A percentile compares a stretch with the other conserved stretches of the same genome.
These are phyloP conservation scores for Pollachius pollachius DNA, from an alignment of 2,113 vertebrate genomes.

Conservation along the genomic window DNA sequence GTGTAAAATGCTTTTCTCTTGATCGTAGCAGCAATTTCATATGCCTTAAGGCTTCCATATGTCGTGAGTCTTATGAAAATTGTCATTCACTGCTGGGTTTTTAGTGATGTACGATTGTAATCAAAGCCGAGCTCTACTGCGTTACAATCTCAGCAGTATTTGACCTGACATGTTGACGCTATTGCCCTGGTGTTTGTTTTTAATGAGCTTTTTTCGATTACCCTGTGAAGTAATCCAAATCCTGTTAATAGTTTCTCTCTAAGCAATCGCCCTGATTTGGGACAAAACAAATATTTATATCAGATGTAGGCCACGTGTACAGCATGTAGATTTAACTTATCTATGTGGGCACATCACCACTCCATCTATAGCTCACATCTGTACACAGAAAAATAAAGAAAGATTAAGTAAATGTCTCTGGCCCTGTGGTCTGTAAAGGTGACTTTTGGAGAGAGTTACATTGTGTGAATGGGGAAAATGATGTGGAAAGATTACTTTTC, in stretches of 20 bases:
- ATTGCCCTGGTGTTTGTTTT: too few relatives aligned
- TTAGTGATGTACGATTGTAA: neutral
- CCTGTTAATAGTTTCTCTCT: constrained; percentile 5
- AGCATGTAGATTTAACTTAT: neutral
- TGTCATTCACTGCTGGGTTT: neutral
- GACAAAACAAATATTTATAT: neutral
- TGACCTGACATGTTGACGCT: neutral
- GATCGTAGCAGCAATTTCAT: neutral
- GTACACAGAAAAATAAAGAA: constrained; percentile 33
- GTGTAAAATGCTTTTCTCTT: neutral
- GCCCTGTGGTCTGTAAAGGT: constrained; percentile 38
- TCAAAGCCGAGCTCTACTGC: neutral
- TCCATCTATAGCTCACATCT: constrained; percentile 35
- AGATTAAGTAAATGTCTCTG: constrained; percentile 27
- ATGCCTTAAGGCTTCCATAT: neutral
- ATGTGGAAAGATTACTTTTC: neutral
- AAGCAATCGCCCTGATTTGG: constrained; percentile 1
- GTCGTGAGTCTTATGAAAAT: neutral
- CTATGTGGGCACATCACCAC: constrained; percentile 8
- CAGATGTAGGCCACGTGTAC: neutral
- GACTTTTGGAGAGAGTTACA: neutral
- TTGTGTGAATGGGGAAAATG: constrained; percentile 28
- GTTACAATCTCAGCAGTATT: neutral
- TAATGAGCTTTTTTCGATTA: too few relatives aligned
- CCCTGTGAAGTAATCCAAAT: too few relatives aligned